These are phyloP conservation scores for Fragum fragum DNA, from an alignment of 2,888 invertebrate species.

Conservation along the genomic window DNA sequence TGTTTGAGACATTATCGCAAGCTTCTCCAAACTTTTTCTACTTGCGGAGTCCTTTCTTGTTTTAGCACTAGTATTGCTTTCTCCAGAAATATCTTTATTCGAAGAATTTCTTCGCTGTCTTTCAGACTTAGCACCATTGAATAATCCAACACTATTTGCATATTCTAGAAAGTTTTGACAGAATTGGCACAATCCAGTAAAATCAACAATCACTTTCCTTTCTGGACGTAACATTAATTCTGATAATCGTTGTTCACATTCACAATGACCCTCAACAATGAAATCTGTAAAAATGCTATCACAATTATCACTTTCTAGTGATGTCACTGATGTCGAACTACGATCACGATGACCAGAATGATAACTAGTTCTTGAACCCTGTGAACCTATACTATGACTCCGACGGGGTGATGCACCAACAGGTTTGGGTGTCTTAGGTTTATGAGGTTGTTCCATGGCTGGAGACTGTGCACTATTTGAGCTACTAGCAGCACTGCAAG, in stretches of 20 bases:
- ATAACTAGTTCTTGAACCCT: slow-evolving; percentile 56
- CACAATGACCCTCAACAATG: slow-evolving; percentile 36
- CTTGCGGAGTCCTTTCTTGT: slow-evolving; percentile 46
- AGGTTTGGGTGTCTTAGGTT: slow-evolving; percentile 76
- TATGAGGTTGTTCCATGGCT: slow-evolving; percentile 68
- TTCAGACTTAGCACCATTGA: neutral
- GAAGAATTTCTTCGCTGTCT: slow-evolving; percentile 18
- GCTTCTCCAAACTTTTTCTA: slow-evolving; percentile 47
- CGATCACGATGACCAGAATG: neutral
- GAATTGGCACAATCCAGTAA: slow-evolving; percentile 9
- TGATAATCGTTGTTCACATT: slow-evolving; percentile 35
- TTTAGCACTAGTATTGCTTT: slow-evolving; percentile 27
- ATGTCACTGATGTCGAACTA: slow-evolving; percentile 46
- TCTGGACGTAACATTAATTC: neutral
- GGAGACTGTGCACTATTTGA: slow-evolving; percentile 42
- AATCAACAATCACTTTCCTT: neutral
- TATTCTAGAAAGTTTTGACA: slow-evolving; percentile 10
- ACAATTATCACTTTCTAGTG: slow-evolving; percentile 59
- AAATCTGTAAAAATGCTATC: slow-evolving; percentile 30
- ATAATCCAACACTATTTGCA: slow-evolving; percentile 17
- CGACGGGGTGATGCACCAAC: slow-evolving; percentile 65
- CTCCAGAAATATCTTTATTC: neutral
- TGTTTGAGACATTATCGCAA: slow-evolving; percentile 64
- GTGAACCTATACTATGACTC: slow-evolving; percentile 67
- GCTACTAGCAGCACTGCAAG: slow-evolving; percentile 57